Base-by-base conservation (phyloP, 2,888 invertebrate genomes). In the Diaperis boleti region DNA sequence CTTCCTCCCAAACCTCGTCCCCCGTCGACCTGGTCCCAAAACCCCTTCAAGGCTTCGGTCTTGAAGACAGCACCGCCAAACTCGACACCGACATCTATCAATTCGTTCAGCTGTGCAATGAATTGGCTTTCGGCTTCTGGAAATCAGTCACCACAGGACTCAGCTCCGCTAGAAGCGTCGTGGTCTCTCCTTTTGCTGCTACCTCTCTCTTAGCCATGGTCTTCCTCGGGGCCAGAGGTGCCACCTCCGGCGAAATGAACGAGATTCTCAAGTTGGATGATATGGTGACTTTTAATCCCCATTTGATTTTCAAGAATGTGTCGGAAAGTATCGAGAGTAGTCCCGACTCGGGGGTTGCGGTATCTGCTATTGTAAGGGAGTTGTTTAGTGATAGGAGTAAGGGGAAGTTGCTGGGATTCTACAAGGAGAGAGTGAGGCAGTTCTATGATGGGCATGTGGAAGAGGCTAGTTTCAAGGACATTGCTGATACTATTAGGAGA, bases 161-260 rank as follows among this genome's bases (percentile, higher is more conserved):
- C n/a, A 91, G 90, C 71, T 85, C 88, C 8, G 88, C 89, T 3
- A 84, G 94, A 73, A 94, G 93, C 70, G 85, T 94, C 69, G 88
- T 93, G 6, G 81, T 94, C 11, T 94, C 94, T 0, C 94, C 94
- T 0, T 95, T 94, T 74, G 92, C 94, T 0, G 86, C 92, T 57
- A 92, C 92, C 0, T 94, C 94, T 0, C 87, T 93, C 82, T 80
- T 95, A n/a, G 92, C 94, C 0, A 94, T 95, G 94, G 89, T 95
- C 62, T 95, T 94, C 78, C 85, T 95, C 72, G 94, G 94, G 0
- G 94, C 95, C 0, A 85, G 92, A 68, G 94, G 94, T 1, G 87
- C 92, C 1, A 95, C 95, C 0, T 94, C 95, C 0, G 93, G 92
- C 0, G 93, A 94, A 84, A 93, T 95, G 91, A 94, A 95, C 76